Base-by-base conservation (phyloP, 2,888 invertebrate genomes). In the Therioaphis trifolii region DNA sequence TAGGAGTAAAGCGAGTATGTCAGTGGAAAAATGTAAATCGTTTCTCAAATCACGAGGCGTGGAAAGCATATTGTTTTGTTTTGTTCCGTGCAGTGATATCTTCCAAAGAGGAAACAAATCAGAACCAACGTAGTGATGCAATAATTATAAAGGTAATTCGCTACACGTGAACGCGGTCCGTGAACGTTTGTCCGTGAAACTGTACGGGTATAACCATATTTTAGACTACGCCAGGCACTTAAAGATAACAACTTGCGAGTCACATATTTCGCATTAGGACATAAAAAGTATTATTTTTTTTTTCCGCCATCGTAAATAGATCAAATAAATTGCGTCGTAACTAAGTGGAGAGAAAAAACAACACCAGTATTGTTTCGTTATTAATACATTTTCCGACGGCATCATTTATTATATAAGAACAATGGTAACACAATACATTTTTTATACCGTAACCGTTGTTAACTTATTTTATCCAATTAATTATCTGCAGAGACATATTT, bases 401-500 rank as follows among this genome's bases (percentile, higher is more conserved):
- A 46, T 76, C n/a, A 63, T 63, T 63, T 76, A 29, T 76, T 29
- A 21, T 21, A 21, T 21, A 46, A 46, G 63, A 46, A 76, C 76
- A 76, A 76, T 76, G 46, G 76, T 46, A 29, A 61, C 27, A 76
- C n/a, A 46, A 76, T 63, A 29, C n/a, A 27, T n/a, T 76, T 63
- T 29, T 49, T 61, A 14, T 46, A n/a, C 46, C 46, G 14, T 76
- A 15, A 46, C 63, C 63, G 76, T 76, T 63, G 63, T 63, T 76
- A 49, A 76, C 46, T 76, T 49, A 76, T 76, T 29, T 76, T 46
- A 76, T 76, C 63, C 46, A 63, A 76, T 76, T 76, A 76, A 76
- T 76, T 76, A 76, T 63, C 63, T 46, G 29, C 7, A n/a, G 76
- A 43, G 76, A 76, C 63, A 63, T 76, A 46, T 76, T 63, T 76